Evolutionary conservation across 2,888 invertebrate species (phyloP), one percentile per base, ranked within the genome.

Genomic region (Agonopterix alstromeriana): DNA sequence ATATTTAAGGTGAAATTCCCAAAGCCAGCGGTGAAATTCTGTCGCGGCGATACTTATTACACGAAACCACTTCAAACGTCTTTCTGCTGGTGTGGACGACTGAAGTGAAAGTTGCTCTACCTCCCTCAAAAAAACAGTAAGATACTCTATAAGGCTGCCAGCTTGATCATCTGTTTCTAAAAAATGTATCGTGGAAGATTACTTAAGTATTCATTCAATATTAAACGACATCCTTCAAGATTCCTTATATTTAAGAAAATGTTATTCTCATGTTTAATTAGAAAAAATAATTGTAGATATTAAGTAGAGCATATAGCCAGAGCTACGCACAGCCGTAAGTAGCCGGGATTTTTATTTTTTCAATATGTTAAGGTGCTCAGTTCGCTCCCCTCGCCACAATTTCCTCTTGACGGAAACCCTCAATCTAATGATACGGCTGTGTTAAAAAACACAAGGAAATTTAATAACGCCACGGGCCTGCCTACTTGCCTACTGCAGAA

Each of bases 381-480:
- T 27, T 27, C 74, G 71, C 74, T 80, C 83, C 86, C 84, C 83
- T 42, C 42, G 62, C 84, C 86, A 83, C 87, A 87, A 87, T 86
- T 88, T 87, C 86, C 86, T 88, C 84, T 85, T 85, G 86, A 86
- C 86, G 86, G 88, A 85, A 88, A 76, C 87, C 86, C 88, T 87
- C 88, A 86, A 88, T 89, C 88, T 88, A 89, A 89, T 88, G 89
- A 88, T 89, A 89, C 85, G 84, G 83, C 84, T 84, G 85, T 83
- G 88, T 88, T 89, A 88, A 89, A 89, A 89, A 89, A 88, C 87
- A 88, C 87, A 86, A 86, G 88, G 85, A 89, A 88, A 89, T 89
- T 89, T 89, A 89, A 89, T 89, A 89, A 88, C 86, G 83, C 75
- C 76, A 73, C 76, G 73, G 74, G 75, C 77, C 71, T 70, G 76